These are phyloP conservation scores for Drosophila prostipennis DNA, from an alignment of 2,888 invertebrate species.

Conservation along the genomic window DNA sequence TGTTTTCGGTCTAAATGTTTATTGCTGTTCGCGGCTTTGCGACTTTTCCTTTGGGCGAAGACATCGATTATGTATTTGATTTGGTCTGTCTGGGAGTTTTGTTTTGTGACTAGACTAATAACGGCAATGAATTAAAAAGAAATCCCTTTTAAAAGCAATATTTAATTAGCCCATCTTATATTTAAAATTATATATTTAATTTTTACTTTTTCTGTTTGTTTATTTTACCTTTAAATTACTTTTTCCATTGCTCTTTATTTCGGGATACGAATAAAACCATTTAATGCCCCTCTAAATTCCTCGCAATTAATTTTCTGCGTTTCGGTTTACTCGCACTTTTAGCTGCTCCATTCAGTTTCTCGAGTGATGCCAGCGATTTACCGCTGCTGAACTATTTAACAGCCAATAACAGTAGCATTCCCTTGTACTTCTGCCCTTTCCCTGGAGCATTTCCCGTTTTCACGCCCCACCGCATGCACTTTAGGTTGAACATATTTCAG, in stretches of 20 bases:
- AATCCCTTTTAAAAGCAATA: no score
- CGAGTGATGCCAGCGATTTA: slow-evolving; percentile 11
- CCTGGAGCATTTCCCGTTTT: background rate
- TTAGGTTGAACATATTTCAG: slow-evolving; percentile 49
- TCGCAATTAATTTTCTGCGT: background rate
- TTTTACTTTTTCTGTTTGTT: no score
- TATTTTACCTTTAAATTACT: background rate
- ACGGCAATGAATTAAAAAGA: no score
- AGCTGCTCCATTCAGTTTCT: background rate
- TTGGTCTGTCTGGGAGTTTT: slow-evolving; percentile 56
- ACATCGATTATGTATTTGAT: slow-evolving; percentile 73
- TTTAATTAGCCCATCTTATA: no score
- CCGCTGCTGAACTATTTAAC: slow-evolving; percentile 15
- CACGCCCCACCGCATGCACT: slow-evolving; percentile 50
- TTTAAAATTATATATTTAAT: no score
- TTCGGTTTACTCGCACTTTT: background rate
- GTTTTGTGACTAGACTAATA: no score
- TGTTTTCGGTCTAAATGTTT: slow-evolving; percentile 47
- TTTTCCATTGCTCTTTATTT: background rate
- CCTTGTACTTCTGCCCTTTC: slow-evolving; percentile 1
- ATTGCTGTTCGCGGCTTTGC: slow-evolving; percentile 72
- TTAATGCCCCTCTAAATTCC: background rate
- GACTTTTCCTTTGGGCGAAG: slow-evolving; percentile 46
- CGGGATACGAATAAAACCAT: background rate
- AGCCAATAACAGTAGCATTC: slow-evolving; percentile 25